A percentile compares a stretch with the other conserved stretches of the same genome.
Conservation (phyloP, 2,888 invertebrate genomes). For the Crossocerus cetratus region DNA sequence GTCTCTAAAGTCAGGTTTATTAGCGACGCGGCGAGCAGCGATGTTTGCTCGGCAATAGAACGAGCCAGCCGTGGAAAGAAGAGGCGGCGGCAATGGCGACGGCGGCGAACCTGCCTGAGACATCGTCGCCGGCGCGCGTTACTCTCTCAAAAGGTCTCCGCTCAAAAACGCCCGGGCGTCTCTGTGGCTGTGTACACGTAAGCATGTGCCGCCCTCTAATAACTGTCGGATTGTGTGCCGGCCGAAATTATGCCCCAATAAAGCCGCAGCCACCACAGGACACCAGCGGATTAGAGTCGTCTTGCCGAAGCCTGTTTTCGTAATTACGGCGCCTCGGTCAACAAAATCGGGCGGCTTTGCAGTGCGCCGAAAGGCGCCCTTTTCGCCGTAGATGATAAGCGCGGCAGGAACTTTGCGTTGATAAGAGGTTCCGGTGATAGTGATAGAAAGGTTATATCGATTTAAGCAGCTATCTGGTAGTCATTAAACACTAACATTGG, state of each 20-base stretch:
- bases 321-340: conserved; percentile 33
- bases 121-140: conserved; percentile 28
- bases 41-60: conserved; percentile 48
- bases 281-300: conserved; percentile 27
- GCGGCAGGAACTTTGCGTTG: too few species aligned
- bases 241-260: conserved; percentile 58
- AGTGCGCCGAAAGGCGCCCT: conserved; percentile 18
- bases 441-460: too few species aligned
- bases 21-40: conserved; percentile 50
- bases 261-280: conserved; percentile 36
- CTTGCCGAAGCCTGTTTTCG: conserved; percentile 20
- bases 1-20: conserved; percentile 54
- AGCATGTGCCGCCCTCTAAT: conserved; percentile 35
- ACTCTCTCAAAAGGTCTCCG: conserved; percentile 31
- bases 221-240: conserved; percentile 50
- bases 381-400: background rate
- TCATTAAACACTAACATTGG: too few species aligned
- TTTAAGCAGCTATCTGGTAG: too few species aligned
- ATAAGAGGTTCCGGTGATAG: too few species aligned
- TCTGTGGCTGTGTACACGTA: conserved; percentile 2
- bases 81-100: conserved; percentile 23
- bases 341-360: background rate
- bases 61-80: conserved; percentile 25
- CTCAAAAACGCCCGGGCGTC: background rate
- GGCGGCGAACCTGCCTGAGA: conserved; percentile 22